Percentiles rank a stretch among this genome's conserved stretches.
These are phyloP conservation scores for Eupithecia abbreviata DNA, from an alignment of 2,888 invertebrate species.

Conservation along the genomic window DNA sequence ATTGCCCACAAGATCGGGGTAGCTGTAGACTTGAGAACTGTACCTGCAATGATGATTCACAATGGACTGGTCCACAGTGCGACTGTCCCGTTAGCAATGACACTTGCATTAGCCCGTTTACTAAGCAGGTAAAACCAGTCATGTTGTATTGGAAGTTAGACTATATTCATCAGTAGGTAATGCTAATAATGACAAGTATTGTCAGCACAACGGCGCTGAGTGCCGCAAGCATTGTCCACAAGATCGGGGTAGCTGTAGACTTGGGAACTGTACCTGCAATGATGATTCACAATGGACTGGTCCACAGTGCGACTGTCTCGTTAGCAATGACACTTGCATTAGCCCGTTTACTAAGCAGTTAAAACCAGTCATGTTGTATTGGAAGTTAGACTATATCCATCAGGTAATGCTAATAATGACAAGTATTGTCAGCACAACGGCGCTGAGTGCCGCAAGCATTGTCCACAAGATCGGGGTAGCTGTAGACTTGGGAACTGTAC, in stretches of 20 bases:
- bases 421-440: constrained; percentile 91
- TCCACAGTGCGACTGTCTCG: no score
- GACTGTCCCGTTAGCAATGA: constrained; percentile 51
- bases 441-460: constrained; percentile 86
- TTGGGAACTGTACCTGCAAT: no score
- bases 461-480: constrained; percentile 80
- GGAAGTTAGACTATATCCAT: no score
- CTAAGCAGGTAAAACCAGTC: constrained; percentile 54
- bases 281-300: no score
- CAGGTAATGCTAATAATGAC: no score
- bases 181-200: no score
- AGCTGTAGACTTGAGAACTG: constrained; percentile 74
- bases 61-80: constrained; percentile 59
- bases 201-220: no score
- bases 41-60: constrained; percentile 44
- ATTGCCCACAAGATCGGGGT: constrained; percentile 81
- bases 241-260: no score
- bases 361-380: no score
- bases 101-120: constrained; percentile 62
- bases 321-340: no score
- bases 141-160: not conserved
- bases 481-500: constrained; percentile 71
- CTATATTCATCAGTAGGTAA: not conserved
- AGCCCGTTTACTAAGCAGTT: no score
- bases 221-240: no score